A percentile compares a stretch with the other conserved stretches of the same genome.
Evolutionary conservation across 2,888 invertebrate genomes (phyloP).

Genomic region (Eupithecia abbreviata): DNA sequence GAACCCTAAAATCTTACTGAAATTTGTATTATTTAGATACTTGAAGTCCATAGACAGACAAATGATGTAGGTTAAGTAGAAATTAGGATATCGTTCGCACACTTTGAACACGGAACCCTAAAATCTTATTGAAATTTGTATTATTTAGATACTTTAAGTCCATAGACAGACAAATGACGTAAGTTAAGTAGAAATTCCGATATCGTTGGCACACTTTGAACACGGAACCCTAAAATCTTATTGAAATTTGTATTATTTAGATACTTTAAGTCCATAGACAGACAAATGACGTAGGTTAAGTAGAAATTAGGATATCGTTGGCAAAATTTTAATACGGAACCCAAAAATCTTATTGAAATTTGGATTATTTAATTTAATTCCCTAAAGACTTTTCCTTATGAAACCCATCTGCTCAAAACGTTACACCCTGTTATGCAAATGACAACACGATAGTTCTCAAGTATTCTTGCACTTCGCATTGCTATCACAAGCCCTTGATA

Average conservation of each 20-base stretch:
- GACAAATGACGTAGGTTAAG: background rate
- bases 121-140: no score
- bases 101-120: background rate
- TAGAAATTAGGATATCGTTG: background rate
- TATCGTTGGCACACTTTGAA: no score
- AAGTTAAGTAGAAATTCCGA: no score
- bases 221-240: no score
- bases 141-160: no score
- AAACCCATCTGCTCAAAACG: background rate
- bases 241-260: no score
- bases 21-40: no score
- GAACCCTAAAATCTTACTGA: no score
- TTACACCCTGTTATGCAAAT: background rate
- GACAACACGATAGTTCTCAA: slow-evolving; percentile 24
- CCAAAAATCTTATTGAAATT: background rate
- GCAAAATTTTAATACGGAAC: background rate
- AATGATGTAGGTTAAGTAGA: background rate
- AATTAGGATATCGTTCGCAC: background rate
- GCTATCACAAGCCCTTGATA: slow-evolving; percentile 56
- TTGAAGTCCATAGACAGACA: background rate
- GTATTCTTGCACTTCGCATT: slow-evolving; percentile 42
- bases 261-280: background rate
- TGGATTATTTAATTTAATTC: background rate
- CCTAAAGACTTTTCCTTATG: background rate
- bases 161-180: no score